These are phyloP conservation scores for Pterocles gutturalis DNA, from an alignment of 2,113 vertebrate species.

Conservation along the genomic window DNA sequence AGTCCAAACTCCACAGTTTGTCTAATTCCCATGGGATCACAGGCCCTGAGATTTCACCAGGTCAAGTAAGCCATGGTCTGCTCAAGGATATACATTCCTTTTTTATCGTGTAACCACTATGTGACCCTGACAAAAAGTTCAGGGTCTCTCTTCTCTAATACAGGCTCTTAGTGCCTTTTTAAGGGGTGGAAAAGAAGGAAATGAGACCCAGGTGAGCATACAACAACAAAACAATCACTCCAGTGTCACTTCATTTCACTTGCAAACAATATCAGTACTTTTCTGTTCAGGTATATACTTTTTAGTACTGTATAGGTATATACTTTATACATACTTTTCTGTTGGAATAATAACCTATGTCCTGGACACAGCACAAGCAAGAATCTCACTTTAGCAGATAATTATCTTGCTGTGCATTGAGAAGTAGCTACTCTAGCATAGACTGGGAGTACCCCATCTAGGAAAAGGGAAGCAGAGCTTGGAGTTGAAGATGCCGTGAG, in stretches of 20 bases:
- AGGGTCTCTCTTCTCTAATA: not conserved
- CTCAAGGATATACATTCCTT: slow-evolving; percentile 43
- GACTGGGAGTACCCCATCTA: not conserved
- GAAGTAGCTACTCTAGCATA: not conserved
- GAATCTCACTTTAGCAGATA: not conserved
- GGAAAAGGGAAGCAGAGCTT: not conserved
- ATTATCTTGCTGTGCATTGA: not conserved
- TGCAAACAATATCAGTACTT: not conserved
- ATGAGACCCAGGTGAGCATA: not conserved
- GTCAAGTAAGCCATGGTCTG: not conserved
- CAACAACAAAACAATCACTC: not conserved
- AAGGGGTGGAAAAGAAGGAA: not conserved
- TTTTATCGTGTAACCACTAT: slow-evolving; percentile 28
- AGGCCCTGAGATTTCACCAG: slow-evolving; percentile 22
- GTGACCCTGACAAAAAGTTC: slow-evolving; percentile 28
- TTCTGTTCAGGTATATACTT: not conserved
- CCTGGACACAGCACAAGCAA: not conserved
- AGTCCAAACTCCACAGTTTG: not conserved
- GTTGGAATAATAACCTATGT: not conserved
- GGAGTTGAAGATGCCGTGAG: not conserved
- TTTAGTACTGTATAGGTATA: not conserved
- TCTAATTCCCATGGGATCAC: not conserved
- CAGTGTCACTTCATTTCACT: not conserved
- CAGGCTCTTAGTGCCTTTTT: not conserved
- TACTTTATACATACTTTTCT: not conserved